These are phyloP conservation scores for Andrena praecox DNA, from an alignment of 2,888 invertebrate genomes.

Conservation along the genomic window DNA sequence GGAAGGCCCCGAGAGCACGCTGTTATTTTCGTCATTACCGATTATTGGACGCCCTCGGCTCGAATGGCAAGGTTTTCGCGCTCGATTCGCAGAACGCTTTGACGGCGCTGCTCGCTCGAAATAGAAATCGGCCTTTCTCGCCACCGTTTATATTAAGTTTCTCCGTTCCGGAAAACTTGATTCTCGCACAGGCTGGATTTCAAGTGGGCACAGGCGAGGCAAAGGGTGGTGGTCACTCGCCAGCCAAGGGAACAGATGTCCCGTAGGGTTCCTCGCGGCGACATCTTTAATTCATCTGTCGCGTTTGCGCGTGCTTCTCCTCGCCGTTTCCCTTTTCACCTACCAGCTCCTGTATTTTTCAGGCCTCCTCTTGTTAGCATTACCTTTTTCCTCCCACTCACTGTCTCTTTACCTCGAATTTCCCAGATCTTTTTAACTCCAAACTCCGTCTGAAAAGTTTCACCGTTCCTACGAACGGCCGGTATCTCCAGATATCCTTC, in stretches of 20 bases:
- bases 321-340: too few relatives aligned
- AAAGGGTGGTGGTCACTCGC: constrained; percentile 9
- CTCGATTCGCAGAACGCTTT: constrained; percentile 22
- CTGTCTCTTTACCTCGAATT: too few relatives aligned
- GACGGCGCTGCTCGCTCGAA: constrained; percentile 23
- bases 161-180: constrained; percentile 40
- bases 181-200: constrained; percentile 25
- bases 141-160: constrained; percentile 35
- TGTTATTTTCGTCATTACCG: background rate
- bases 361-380: background rate
- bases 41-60: constrained; percentile 15
- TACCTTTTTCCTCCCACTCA: too few relatives aligned
- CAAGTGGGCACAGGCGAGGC: background rate
- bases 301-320: background rate
- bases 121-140: constrained; percentile 54
- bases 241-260: constrained; percentile 20
- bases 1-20: background rate
- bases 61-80: constrained; percentile 1
- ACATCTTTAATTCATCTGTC: constrained; percentile 29
- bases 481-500: too few relatives aligned
- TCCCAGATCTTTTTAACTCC: too few relatives aligned
- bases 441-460: too few relatives aligned
- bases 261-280: constrained; percentile 11
- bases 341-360: background rate
- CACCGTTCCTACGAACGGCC: too few relatives aligned